phyloP scores from a whole-genome alignment of 2,888 invertebrate species.

The Agapostemon virescens region DNA sequence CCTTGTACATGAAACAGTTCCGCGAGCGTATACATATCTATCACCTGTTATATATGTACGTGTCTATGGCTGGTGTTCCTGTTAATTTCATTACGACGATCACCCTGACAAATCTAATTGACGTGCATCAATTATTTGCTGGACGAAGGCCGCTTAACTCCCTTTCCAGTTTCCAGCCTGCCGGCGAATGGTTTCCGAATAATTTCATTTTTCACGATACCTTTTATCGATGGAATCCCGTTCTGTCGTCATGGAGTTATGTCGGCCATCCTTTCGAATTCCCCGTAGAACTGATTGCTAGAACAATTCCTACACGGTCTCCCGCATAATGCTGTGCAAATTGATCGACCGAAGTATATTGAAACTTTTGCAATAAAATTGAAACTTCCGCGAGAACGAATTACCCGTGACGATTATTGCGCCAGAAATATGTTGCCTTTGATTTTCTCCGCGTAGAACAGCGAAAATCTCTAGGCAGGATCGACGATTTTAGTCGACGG shows the following conservation, averaged over 20 bases:
- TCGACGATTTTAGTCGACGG: too few relatives aligned
- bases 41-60: conserved; percentile 50
- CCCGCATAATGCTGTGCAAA: background rate
- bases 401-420: too few relatives aligned
- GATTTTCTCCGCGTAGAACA: too few relatives aligned
- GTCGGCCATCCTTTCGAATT: conserved; percentile 29
- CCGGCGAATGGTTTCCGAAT: conserved; percentile 52
- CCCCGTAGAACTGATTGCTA: conserved; percentile 3
- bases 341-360: background rate
- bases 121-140: conserved; percentile 76
- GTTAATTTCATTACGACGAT: conserved; percentile 74
- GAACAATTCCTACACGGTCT: background rate
- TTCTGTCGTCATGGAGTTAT: conserved; percentile 34
- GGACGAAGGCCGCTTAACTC: conserved; percentile 69
- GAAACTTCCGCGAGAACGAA: background rate
- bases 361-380: background rate
- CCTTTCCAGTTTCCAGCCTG: conserved; percentile 55
- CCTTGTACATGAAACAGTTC: conserved; percentile 35
- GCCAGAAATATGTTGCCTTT: too few relatives aligned
- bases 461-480: too few relatives aligned
- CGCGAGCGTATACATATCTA: conserved; percentile 28
- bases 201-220: conserved; percentile 63
- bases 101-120: conserved; percentile 77
- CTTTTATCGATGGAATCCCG: conserved; percentile 53
- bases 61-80: conserved; percentile 59